These are phyloP conservation scores for Helleia helle DNA, from an alignment of 2,888 invertebrate genomes.

Conservation along the genomic window DNA sequence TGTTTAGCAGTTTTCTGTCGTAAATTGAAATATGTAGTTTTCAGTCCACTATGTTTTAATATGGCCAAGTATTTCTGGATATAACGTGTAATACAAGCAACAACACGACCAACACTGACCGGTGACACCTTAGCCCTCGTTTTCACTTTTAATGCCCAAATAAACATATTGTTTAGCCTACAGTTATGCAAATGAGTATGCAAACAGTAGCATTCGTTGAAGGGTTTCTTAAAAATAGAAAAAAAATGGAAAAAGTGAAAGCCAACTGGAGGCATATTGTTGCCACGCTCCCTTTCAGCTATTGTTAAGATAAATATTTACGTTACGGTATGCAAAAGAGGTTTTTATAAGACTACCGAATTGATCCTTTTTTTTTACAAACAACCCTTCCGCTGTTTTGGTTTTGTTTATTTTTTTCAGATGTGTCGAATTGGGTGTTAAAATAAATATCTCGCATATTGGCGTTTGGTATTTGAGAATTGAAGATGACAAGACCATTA, in stretches of 20 bases:
- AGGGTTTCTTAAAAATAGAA: slow-evolving; percentile 56
- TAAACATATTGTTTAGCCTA: slow-evolving; percentile 57
- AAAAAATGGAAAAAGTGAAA: slow-evolving; percentile 64
- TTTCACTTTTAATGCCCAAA: slow-evolving; percentile 68
- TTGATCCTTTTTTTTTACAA: slow-evolving; percentile 55
- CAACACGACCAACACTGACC: slow-evolving; percentile 53
- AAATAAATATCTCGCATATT: slow-evolving; percentile 22
- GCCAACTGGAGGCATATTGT: slow-evolving; percentile 62
- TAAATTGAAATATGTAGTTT: too few species aligned
- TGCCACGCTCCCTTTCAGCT: slow-evolving; percentile 47
- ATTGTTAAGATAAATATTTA: slow-evolving; percentile 66
- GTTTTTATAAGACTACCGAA: slow-evolving; percentile 64
- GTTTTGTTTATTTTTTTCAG: slow-evolving; percentile 32
- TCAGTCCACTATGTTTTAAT: not conserved
- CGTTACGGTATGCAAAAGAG: slow-evolving; percentile 63
- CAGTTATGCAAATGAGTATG: slow-evolving; percentile 64
- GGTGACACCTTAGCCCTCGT: slow-evolving; percentile 50
- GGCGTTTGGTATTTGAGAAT: not conserved
- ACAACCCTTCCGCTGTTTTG: slow-evolving; percentile 59
- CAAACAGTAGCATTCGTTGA: slow-evolving; percentile 61
- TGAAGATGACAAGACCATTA: not conserved
- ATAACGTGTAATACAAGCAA: slow-evolving; percentile 55
- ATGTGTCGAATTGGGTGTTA: slow-evolving; percentile 34
- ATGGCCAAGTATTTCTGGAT: too few species aligned
- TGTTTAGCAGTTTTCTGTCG: too few species aligned